Conservation (phyloP, 2,797 vertebrate genomes). For the Hipposideros larvatus region DNA sequence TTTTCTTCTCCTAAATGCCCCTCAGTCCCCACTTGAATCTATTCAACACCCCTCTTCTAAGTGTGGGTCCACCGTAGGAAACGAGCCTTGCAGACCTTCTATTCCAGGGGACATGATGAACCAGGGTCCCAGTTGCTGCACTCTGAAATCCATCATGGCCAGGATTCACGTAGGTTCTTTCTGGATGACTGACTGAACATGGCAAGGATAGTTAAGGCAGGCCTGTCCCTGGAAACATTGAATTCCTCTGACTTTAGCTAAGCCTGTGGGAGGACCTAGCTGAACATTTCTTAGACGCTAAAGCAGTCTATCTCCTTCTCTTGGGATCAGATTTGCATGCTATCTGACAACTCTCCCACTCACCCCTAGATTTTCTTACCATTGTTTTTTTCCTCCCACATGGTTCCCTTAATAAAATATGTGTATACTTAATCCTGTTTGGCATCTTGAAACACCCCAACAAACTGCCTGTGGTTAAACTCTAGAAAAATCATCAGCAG, state of each 20-base stretch:
- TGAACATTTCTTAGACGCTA: not conserved
- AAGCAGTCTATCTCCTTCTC: not conserved
- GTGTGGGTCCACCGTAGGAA: not conserved
- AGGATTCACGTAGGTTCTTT: not conserved
- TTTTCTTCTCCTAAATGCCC: not conserved
- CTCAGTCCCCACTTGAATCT: not conserved
- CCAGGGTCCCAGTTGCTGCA: not conserved
- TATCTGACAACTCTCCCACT: not conserved
- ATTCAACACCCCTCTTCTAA: not conserved
- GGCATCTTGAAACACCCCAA: fast-evolving
- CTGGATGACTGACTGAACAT: not conserved
- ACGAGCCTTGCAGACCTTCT: not conserved
- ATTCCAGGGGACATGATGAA: fast-evolving
- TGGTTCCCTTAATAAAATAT: not conserved
- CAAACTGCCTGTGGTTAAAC: not conserved
- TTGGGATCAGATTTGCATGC: not conserved
- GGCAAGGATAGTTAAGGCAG: not conserved
- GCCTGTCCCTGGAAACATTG: not conserved
- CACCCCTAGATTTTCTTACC: not conserved
- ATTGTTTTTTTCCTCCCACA: not conserved
- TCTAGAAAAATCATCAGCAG: not conserved
- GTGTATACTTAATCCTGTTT: not conserved
- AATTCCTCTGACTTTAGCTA: not conserved
- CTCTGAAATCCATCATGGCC: not conserved
- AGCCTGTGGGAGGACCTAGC: fast-evolving